Conservation (phyloP, 2,888 invertebrate genomes). For the Philereme transversata region DNA sequence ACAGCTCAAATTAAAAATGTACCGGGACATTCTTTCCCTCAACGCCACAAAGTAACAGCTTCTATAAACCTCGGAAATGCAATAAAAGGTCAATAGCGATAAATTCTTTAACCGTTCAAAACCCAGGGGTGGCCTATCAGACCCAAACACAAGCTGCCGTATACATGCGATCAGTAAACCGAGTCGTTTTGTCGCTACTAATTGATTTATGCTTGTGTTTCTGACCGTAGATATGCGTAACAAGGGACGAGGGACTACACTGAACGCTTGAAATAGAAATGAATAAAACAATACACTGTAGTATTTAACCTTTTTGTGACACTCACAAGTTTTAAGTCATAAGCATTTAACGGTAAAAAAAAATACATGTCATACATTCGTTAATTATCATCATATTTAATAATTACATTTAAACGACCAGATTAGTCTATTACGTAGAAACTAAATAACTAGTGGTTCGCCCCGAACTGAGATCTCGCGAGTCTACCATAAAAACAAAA, state of each 20-base stretch:
- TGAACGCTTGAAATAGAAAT: neutral
- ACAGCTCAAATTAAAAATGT: conserved; percentile 20
- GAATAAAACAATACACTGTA: too few relatives aligned
- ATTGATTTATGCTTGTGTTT: conserved; percentile 58
- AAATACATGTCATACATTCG: too few relatives aligned
- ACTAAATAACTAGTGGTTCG: too few relatives aligned
- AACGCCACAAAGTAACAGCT: conserved; percentile 14
- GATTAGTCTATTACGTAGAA: too few relatives aligned
- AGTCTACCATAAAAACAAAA: too few relatives aligned
- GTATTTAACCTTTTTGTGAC: too few relatives aligned
- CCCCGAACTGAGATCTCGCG: too few relatives aligned
- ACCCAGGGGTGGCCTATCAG: conserved; percentile 27
- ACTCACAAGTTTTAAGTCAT: too few relatives aligned
- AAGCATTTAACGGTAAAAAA: too few relatives aligned
- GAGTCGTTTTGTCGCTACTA: conserved; percentile 55
- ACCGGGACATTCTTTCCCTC: conserved; percentile 10
- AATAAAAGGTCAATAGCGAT: conserved; percentile 29
- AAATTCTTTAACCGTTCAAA: conserved; percentile 28
- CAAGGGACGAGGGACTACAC: conserved; percentile 9
- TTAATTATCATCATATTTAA: too few relatives aligned
- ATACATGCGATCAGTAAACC: conserved; percentile 49
- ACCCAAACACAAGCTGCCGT: conserved; percentile 19
- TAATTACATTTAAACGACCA: too few relatives aligned
- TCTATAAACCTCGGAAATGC: conserved; percentile 6
- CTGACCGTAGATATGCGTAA: conserved; percentile 39